Base-by-base conservation (phyloP, 2,113 vertebrate genomes). In the Crotalus horridus region DNA sequence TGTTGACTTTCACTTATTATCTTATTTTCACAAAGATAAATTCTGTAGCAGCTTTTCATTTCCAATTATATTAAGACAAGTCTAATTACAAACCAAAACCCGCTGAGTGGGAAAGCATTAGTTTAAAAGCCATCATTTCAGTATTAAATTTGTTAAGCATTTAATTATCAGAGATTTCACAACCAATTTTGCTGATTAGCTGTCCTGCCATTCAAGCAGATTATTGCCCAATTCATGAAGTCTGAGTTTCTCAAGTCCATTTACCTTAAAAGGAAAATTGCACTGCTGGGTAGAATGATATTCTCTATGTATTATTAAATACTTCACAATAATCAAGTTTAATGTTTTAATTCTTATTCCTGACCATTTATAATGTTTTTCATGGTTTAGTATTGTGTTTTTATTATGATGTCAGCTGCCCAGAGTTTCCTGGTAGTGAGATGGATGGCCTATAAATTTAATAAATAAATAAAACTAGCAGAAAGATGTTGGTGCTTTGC, bases 141-240 rank as follows among this genome's bases (percentile, higher is more conserved):
- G 86, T 89, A 91, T 89, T 91, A 85, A 91, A 81, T 89, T 81
- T 89, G 64, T 51, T 92, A 92, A 92, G 61, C 90, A 39, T 85
- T 89, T 89, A 93, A 88, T 91, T 93, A 93, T 88, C 90, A 91
- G 61, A 91, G 61, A 58, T 85, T 92, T 89, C 88, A 59, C 92
- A n/a, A 59, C 88, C 69, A 89, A 89, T 92, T 85, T 55, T 53
- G 59, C 54, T 85, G 93, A 88, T 91, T 91, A 85, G 91, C 54
- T 43, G 74, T 89, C 46, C 87, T 91, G 87, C 24, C 55, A 91
- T 33, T 89, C 90, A 26, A 54, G 48, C 48, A 53, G 64, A 24
- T 55, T 89, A 86, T 85, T 89, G 69, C 29, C 64, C 91, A 33
- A 55, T 85, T 58, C 61, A 89, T 64, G 33, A 51, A 81, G 53